Base-by-base conservation (phyloP, 1,140 invertebrate species). In the Lithobius niger region DNA sequence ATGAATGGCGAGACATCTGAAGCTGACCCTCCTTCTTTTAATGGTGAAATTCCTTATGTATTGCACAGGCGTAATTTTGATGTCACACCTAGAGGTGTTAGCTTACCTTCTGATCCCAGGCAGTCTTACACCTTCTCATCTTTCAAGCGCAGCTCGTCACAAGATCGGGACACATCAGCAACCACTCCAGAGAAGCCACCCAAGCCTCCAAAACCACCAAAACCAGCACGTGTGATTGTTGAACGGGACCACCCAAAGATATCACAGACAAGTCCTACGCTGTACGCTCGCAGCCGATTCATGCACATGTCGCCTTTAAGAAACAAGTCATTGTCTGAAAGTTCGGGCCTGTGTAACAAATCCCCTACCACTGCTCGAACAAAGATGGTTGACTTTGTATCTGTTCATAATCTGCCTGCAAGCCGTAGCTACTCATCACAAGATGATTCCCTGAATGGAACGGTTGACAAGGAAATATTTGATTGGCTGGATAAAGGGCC, bases 11-110 rank as follows among this genome's bases (percentile, higher is more conserved):
- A 62, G 54, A 56, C 63, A 53, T 51, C 54, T 26, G 51, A 55
- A 21, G 63, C 69, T n/a, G n/a, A n/a, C n/a, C 56, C 56, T n/a
- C n/a, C n/a, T n/a, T n/a, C n/a, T n/a, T n/a, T 70, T 25, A 70
- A 71, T 56, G 68, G 67, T n/a, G 69, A 72, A 26, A 72, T 74
- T 55, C 68, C 71, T 0, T 74, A 74, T 56, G 63, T 67, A 31
- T 63, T 74, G 4, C 70, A 72, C 55, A 61, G 70, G 31, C 57
- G 70, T 16, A 60, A 64, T 51, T 59, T 65, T 27, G 60, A 65
- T 19, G 25, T 18, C 36, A 44, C 13, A 57, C 44, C 19, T 54
- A 16, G 22, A 4, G 43, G 4, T 10, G 43, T 45, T 45, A 10
- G 18, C n/a, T n/a, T n/a, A n/a, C n/a, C n/a, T n/a, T n/a, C n/a